phyloP scores from a whole-genome alignment of 2,113 vertebrate species.

The Rhipidura dahli region DNA sequence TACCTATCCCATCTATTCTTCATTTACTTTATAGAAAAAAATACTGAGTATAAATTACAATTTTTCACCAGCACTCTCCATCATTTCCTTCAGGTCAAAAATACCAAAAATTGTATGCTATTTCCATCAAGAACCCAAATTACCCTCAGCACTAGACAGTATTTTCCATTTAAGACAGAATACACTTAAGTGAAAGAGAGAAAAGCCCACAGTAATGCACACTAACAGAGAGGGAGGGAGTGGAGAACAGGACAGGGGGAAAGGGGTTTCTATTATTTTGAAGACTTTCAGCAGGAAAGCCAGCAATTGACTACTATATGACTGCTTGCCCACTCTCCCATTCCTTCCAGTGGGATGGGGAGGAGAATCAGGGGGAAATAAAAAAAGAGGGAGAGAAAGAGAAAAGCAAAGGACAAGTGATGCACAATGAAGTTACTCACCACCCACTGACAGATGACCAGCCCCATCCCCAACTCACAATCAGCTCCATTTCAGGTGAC shows the following conservation, averaged over 20 bases:
- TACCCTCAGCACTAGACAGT: not conserved
- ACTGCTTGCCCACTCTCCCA: not conserved
- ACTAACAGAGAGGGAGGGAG: not conserved
- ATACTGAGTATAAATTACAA: not conserved
- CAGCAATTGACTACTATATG: rapidly evolving
- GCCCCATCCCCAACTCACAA: not conserved
- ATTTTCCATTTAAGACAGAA: not conserved
- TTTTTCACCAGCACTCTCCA: not conserved
- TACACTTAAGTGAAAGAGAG: not conserved
- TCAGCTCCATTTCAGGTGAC: not conserved
- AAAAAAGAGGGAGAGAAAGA: not conserved
- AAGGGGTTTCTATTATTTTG: not conserved
- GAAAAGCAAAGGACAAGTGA: not conserved
- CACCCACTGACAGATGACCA: not conserved
- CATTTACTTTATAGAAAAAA: not conserved
- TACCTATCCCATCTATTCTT: not conserved
- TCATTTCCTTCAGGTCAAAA: not conserved
- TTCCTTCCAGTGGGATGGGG: not conserved
- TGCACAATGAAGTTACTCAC: not conserved
- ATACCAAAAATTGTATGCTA: not conserved
- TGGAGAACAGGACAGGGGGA: not conserved
- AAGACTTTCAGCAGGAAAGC: not conserved
- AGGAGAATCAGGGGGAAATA: not conserved
- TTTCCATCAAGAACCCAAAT: not conserved
- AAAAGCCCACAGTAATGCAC: not conserved